Evolutionary conservation across 2,888 invertebrate species (phyloP).

Genomic region (Tupiocoris notatus): DNA sequence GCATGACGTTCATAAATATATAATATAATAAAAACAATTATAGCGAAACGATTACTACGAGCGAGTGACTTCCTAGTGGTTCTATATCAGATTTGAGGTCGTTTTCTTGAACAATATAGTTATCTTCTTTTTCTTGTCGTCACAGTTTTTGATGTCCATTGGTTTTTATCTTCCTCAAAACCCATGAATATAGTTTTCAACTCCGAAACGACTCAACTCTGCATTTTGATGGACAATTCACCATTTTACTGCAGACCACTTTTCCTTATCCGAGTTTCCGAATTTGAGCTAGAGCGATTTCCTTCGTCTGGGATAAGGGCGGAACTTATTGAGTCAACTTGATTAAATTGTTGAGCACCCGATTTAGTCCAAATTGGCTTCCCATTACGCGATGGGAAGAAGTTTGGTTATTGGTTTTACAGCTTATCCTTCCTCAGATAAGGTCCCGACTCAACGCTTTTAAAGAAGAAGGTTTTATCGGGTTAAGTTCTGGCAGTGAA

Average conservation of each 20-base stretch:
- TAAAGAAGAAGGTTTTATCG: slow-evolving; percentile 14
- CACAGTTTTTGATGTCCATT: too few relatives aligned
- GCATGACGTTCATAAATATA: too few relatives aligned
- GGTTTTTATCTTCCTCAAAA: too few relatives aligned
- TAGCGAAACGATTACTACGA: too few relatives aligned
- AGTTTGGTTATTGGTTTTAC: slow-evolving; percentile 36
- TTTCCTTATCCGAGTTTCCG: neutral
- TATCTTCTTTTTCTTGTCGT: too few relatives aligned
- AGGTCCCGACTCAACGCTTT: neutral
- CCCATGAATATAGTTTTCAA: too few relatives aligned
- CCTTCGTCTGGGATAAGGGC: neutral
- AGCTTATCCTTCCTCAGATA: slow-evolving; percentile 20
- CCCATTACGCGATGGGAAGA: slow-evolving; percentile 3
- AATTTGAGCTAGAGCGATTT: neutral
- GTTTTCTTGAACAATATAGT: too few relatives aligned
- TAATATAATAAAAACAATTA: too few relatives aligned
- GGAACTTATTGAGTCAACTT: neutral
- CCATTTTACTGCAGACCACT: neutral
- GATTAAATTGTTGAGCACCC: slow-evolving; percentile 26
- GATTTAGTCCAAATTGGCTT: slow-evolving; percentile 18
- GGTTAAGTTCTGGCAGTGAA: slow-evolving; percentile 14
- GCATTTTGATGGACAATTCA: too few relatives aligned
- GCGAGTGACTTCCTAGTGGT: too few relatives aligned
- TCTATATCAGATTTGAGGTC: too few relatives aligned
- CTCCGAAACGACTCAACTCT: neutral